phyloP scores from a whole-genome alignment of 1,140 invertebrate species.

The Sitophilus oryzae region DNA sequence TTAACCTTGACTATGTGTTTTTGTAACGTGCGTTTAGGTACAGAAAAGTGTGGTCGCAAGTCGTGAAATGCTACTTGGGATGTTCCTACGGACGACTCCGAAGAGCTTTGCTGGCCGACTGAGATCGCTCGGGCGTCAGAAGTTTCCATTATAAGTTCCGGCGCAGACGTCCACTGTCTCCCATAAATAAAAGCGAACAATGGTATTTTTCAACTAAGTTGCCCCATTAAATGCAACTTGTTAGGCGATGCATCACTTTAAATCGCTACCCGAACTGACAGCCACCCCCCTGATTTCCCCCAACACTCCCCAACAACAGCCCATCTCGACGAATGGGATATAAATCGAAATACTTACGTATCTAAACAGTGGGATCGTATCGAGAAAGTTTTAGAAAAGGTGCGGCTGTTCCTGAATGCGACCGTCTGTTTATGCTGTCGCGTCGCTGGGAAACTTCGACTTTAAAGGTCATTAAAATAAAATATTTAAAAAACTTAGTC shows the following conservation, averaged over 20 bases:
- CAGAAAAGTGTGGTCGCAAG: too few species aligned
- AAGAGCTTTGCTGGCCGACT: neutral
- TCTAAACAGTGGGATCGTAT: slow-evolving; percentile 24
- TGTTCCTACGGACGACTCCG: too few species aligned
- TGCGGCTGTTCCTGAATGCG: slow-evolving; percentile 6
- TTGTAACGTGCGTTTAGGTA: too few species aligned
- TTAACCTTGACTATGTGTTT: too few species aligned
- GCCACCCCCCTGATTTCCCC: too few species aligned
- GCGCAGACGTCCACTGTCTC: too few species aligned
- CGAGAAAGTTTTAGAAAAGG: slow-evolving; percentile 19
- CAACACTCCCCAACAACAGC: too few species aligned
- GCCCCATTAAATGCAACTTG: slow-evolving; percentile 22
- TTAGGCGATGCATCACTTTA: slow-evolving; percentile 18
- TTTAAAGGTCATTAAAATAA: too few species aligned
- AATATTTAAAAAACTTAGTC: too few species aligned
- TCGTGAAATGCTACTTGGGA: too few species aligned
- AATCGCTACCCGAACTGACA: slow-evolving; percentile 17
- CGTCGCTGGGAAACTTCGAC: too few species aligned
- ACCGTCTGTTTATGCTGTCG: neutral
- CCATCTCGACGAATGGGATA: slow-evolving; percentile 17
- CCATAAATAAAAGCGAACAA: slow-evolving; percentile 19
- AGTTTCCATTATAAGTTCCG: slow-evolving; percentile 16
- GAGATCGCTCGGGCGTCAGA: slow-evolving; percentile 11
- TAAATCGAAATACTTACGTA: slow-evolving; percentile 27
- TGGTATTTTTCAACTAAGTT: slow-evolving; percentile 20